Percentiles rank a stretch among this genome's conserved stretches.
Evolutionary conservation across 1,140 invertebrate genomes (phyloP).

Genomic region (Drosophila aff.): DNA sequence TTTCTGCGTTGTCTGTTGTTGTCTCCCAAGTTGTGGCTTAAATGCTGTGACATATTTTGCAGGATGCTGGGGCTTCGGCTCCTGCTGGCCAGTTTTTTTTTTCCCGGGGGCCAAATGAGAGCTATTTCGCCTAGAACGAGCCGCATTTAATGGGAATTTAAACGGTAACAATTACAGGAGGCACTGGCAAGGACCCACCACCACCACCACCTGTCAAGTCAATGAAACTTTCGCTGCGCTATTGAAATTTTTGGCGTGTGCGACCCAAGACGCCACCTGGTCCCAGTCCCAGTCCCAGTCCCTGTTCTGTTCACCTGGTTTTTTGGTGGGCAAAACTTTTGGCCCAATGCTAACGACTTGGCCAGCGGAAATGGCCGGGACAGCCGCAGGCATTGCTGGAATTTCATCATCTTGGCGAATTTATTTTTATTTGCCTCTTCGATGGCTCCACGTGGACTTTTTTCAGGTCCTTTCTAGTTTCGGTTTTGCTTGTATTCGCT

Average conservation of each 20-base stretch:
- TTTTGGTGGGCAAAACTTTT: constrained; percentile 55
- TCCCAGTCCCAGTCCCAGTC: constrained; percentile 18
- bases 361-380: constrained; percentile 21
- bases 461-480: constrained; percentile 17
- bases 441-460: constrained; percentile 34
- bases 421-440: constrained; percentile 17
- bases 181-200: constrained; percentile 2
- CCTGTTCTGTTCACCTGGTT: background rate
- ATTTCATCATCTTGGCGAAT: constrained; percentile 62
- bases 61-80: background rate
- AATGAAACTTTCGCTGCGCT: constrained; percentile 73
- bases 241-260: constrained; percentile 70
- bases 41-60: constrained; percentile 79
- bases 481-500: constrained; percentile 3
- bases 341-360: constrained; percentile 40
- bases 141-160: constrained; percentile 78
- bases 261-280: constrained; percentile 59
- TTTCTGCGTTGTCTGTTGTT: constrained; percentile 33
- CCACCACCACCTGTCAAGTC: constrained; percentile 65
- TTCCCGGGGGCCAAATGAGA: constrained; percentile 13
- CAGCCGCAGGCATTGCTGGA: constrained; percentile 54
- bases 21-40: constrained; percentile 62
- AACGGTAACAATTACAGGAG: constrained; percentile 80
- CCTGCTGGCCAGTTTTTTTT: constrained; percentile 21
- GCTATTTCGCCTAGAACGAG: constrained; percentile 51